A percentile compares a stretch with the other conserved stretches of the same genome.
Evolutionary conservation across 2,113 vertebrate genomes (phyloP).

Genomic region (Oreamnos americanus): DNA sequence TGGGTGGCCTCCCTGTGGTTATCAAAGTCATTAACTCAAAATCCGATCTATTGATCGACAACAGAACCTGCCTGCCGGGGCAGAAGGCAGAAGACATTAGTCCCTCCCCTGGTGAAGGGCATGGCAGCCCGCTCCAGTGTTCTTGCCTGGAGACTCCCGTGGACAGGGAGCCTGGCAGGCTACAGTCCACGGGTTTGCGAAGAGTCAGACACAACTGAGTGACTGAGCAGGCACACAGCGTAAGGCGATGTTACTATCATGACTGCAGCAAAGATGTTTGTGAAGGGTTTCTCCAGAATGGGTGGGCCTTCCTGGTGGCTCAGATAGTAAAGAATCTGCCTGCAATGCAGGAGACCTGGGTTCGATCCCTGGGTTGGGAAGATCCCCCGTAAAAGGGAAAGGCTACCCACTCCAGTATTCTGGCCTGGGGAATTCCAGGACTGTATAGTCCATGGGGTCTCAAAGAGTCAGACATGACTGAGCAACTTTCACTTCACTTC

Average conservation of each 20-base stretch:
- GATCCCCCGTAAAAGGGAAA: not conserved
- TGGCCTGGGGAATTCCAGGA: not conserved
- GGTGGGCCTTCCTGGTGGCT: not conserved
- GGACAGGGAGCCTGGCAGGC: not conserved
- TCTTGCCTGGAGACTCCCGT: not conserved
- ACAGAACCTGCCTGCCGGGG: not conserved
- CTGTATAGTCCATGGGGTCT: not conserved
- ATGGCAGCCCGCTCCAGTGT: rapidly evolving
- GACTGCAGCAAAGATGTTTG: not conserved
- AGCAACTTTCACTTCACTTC: not conserved
- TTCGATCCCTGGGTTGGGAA: not conserved
- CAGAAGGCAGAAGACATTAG: not conserved
- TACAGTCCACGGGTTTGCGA: rapidly evolving
- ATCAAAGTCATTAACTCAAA: not conserved
- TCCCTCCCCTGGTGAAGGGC: not conserved
- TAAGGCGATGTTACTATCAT: not conserved
- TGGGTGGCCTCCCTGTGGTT: not conserved
- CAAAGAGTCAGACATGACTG: not conserved
- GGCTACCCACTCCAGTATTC: not conserved
- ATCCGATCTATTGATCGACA: rapidly evolving
- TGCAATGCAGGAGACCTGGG: not conserved
- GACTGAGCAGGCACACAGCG: not conserved
- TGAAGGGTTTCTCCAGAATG: not conserved
- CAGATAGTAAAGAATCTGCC: not conserved
- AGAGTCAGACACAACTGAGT: not conserved